These are phyloP conservation scores for Ploceus nigricollis DNA, from an alignment of 2,113 vertebrate species.

Conservation along the genomic window DNA sequence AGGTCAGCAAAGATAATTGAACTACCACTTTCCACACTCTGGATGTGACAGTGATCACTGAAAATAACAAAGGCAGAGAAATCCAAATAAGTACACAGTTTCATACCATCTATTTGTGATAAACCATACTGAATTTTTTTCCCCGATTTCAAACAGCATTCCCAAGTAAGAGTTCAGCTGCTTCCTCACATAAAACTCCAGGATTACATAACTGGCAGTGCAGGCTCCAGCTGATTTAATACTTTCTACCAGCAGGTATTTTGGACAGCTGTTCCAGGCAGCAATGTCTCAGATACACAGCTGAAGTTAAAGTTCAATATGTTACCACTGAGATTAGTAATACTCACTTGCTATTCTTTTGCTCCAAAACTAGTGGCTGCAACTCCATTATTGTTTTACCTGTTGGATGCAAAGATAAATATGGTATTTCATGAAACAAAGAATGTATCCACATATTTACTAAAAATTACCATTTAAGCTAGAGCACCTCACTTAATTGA, in stretches of 20 bases:
- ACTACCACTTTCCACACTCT: slow-evolving; percentile 69
- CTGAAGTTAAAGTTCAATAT: background rate
- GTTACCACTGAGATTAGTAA: background rate
- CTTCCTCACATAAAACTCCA: background rate
- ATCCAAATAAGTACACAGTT: background rate
- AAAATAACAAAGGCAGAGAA: background rate
- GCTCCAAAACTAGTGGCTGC: slow-evolving; percentile 45
- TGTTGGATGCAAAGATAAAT: slow-evolving; percentile 35
- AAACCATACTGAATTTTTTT: background rate
- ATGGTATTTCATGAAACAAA: background rate
- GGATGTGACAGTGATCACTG: slow-evolving; percentile 30
- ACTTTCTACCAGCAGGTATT: background rate
- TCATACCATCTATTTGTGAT: background rate
- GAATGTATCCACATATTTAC: background rate
- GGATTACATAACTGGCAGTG: background rate
- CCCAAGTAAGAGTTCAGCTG: background rate
- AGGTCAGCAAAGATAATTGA: slow-evolving; percentile 87
- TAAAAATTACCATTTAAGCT: background rate
- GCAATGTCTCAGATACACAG: background rate
- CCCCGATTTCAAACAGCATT: background rate
- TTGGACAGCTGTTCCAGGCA: background rate
- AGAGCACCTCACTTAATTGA: background rate
- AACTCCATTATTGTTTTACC: slow-evolving; percentile 44
- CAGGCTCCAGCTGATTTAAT: background rate
- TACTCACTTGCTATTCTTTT: slow-evolving; percentile 53